These are phyloP conservation scores for Apoda limacodes DNA, from an alignment of 2,888 invertebrate species.

Conservation along the genomic window DNA sequence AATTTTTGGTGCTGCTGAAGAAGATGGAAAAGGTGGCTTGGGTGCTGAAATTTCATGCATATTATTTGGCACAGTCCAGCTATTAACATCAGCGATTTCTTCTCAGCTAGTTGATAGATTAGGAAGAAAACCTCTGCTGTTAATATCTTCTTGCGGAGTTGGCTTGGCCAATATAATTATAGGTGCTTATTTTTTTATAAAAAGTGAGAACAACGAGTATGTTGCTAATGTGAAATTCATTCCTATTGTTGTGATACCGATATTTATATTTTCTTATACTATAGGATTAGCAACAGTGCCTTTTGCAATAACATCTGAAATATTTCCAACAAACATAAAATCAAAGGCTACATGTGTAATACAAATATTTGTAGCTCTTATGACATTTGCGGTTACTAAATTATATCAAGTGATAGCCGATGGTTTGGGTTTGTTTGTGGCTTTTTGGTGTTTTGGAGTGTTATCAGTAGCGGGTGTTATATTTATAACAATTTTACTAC, in stretches of 20 bases:
- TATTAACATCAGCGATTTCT: slow-evolving; percentile 66
- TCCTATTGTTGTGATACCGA: slow-evolving; percentile 69
- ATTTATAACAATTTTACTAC: slow-evolving; percentile 61
- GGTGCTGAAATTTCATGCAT: slow-evolving; percentile 63
- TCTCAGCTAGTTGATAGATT: slow-evolving; percentile 70
- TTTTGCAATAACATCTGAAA: slow-evolving; percentile 72
- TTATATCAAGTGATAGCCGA: slow-evolving; percentile 67
- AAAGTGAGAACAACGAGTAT: slow-evolving; percentile 52
- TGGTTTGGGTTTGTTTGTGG: slow-evolving; percentile 59
- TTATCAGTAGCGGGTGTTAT: slow-evolving; percentile 62
- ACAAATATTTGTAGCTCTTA: slow-evolving; percentile 69
- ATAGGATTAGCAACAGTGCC: slow-evolving; percentile 74
- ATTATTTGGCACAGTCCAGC: slow-evolving; percentile 62
- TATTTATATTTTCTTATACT: slow-evolving; percentile 72
- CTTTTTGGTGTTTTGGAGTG: slow-evolving; percentile 67
- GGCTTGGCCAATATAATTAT: slow-evolving; percentile 63
- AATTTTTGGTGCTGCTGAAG: slow-evolving; percentile 69
- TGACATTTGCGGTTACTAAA: slow-evolving; percentile 71
- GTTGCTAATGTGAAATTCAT: slow-evolving; percentile 61
- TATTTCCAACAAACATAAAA: slow-evolving; percentile 73
- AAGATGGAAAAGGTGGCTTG: slow-evolving; percentile 47
- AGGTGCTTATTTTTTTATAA: slow-evolving; percentile 68
- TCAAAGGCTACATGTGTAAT: slow-evolving; percentile 74
- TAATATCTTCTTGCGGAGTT: slow-evolving; percentile 69
- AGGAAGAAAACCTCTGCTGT: slow-evolving; percentile 71